A percentile compares a stretch with the other conserved stretches of the same genome.
Evolutionary conservation across 2,797 vertebrate genomes (phyloP).

Genomic region (Eptatretus atami): DNA sequence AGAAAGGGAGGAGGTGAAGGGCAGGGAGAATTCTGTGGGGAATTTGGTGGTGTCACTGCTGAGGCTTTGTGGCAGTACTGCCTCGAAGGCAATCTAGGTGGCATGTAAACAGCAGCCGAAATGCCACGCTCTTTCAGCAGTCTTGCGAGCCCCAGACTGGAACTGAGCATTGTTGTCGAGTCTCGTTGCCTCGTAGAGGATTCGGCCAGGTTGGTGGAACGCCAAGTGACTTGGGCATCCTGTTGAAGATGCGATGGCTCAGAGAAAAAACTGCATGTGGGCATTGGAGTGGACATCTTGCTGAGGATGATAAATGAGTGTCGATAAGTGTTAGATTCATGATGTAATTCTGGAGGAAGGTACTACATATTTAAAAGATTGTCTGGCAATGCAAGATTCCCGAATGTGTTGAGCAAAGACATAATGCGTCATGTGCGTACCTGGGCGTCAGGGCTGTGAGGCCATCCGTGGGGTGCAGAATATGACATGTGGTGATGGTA

Average conservation of each 20-base stretch:
- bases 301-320: not conserved
- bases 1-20: conserved; percentile 22
- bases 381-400: too few species aligned
- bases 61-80: conserved; percentile 10
- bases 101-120: conserved; percentile 27
- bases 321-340: too few species aligned
- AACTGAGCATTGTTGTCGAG: conserved; percentile 14
- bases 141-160: conserved; percentile 20
- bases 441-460: conserved; percentile 24
- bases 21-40: conserved; percentile 26
- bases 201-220: conserved; percentile 38
- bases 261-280: conserved; percentile 1
- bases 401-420: not conserved
- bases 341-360: too few species aligned
- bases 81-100: not conserved
- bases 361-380: too few species aligned
- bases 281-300: not conserved
- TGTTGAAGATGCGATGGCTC: not conserved
- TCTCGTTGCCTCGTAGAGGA: conserved; percentile 29
- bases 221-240: conserved; percentile 28
- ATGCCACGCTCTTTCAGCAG: conserved; percentile 31
- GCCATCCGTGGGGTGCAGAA: conserved; percentile 22
- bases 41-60: conserved; percentile 51
- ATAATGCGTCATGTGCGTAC: conserved; percentile 18
- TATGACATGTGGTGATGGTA: conserved; percentile 39